A percentile compares a stretch with the other conserved stretches of the same genome.
phyloP scores from a whole-genome alignment of 2,888 invertebrate genomes.

The Synanthedon andrenaeformis region DNA sequence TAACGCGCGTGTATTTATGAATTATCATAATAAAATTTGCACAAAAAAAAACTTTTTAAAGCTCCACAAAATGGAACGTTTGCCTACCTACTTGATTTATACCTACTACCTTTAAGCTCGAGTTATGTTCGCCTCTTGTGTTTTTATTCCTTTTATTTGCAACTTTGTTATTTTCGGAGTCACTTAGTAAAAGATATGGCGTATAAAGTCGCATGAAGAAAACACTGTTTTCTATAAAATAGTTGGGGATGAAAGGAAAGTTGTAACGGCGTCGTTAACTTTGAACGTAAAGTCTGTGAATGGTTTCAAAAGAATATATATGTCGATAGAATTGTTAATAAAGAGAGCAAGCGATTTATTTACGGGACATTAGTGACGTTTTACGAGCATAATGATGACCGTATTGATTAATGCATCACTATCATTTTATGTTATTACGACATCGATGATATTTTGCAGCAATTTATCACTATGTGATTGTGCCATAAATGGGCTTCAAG shows the following conservation, averaged over 20 bases:
- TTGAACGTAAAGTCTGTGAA: conserved; percentile 61
- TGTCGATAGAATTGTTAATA: conserved; percentile 64
- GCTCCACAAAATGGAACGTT: conserved; percentile 37
- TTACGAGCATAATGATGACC: conserved; percentile 48
- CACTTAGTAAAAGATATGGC: conserved; percentile 62
- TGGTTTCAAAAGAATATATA: conserved; percentile 51
- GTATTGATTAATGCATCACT: conserved; percentile 50
- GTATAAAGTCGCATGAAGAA: conserved; percentile 66
- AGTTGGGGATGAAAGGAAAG: conserved; percentile 62
- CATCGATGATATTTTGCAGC: background rate
- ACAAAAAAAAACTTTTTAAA: conserved; percentile 32
- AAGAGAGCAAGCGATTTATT: conserved; percentile 56
- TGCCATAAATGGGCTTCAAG: background rate
- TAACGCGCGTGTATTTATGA: conserved; percentile 41
- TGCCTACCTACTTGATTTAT: conserved; percentile 45
- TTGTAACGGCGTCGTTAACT: conserved; percentile 60
- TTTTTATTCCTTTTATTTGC: conserved; percentile 53
- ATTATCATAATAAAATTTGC: conserved; percentile 43
- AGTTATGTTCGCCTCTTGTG: conserved; percentile 43
- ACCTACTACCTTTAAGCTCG: conserved; percentile 40
- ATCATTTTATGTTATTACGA: conserved; percentile 11
- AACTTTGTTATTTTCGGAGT: conserved; percentile 54
- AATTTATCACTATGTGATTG: background rate
- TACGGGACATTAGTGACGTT: conserved; percentile 61
- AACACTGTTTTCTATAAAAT: conserved; percentile 66